These are phyloP conservation scores for Cotesia typhae DNA, from an alignment of 1,140 invertebrate genomes.

Conservation along the genomic window DNA sequence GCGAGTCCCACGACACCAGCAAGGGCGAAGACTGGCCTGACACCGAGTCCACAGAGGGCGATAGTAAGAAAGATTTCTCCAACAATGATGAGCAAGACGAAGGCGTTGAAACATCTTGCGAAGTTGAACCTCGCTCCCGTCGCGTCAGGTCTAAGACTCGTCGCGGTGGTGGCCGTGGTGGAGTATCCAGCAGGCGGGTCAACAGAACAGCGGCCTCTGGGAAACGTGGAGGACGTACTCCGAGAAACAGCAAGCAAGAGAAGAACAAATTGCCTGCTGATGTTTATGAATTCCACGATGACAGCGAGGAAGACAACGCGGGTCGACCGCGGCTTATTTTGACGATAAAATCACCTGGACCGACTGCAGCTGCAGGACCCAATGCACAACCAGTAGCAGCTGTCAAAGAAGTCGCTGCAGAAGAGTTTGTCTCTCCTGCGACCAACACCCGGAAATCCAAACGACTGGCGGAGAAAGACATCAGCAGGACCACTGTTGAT, in stretches of 20 bases:
- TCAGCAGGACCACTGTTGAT: constrained; percentile 77
- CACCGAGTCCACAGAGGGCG: constrained; percentile 59
- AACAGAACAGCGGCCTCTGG: constrained; percentile 47
- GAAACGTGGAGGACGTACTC: constrained; percentile 67
- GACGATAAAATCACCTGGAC: constrained; percentile 79
- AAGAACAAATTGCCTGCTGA: constrained; percentile 72
- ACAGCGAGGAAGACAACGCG: constrained; percentile 77
- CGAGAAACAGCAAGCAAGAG: constrained; percentile 68
- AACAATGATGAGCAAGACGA: constrained; percentile 57
- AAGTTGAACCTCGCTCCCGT: constrained; percentile 55
- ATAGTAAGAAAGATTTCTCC: constrained; percentile 52
- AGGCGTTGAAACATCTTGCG: constrained; percentile 54
- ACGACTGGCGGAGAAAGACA: constrained; percentile 80
- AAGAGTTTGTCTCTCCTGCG: constrained; percentile 71
- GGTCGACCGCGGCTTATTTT: constrained; percentile 77
- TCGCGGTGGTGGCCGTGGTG: constrained; percentile 66
- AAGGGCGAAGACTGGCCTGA: constrained; percentile 60
- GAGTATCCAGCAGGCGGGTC: constrained; percentile 67
- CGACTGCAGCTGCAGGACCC: constrained; percentile 50
- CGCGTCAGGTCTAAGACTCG: constrained; percentile 55
- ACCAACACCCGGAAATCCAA: constrained; percentile 79
- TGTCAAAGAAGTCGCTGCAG: constrained; percentile 70
- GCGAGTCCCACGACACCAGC: constrained; percentile 45
- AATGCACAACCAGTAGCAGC: constrained; percentile 62
- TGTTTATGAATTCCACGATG: constrained; percentile 86